Conservation (phyloP, 1,140 invertebrate genomes). For the Eciton burchellii region DNA sequence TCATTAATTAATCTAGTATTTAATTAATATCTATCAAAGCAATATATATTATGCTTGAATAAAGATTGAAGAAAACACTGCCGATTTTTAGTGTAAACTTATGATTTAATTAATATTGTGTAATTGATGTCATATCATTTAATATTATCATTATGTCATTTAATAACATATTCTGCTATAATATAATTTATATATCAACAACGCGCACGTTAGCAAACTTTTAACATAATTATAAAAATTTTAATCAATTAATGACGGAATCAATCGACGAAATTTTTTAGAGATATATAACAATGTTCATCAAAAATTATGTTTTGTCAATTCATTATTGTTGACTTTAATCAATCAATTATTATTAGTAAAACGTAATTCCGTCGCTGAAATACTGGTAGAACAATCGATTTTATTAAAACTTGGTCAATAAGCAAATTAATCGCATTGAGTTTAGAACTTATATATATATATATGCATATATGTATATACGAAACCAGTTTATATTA, state of each 20-base stretch:
- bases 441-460: background rate
- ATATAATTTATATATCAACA: background rate
- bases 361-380: background rate
- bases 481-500: slow-evolving; percentile 23
- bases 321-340: no score
- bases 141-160: no score
- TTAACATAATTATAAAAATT: background rate
- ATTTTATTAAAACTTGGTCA: background rate
- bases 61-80: background rate
- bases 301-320: background rate
- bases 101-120: no score
- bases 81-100: background rate
- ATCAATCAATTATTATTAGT: background rate
- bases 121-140: no score
- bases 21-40: background rate
- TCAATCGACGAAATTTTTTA: background rate
- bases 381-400: background rate
- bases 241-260: background rate
- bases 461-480: background rate
- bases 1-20: no score
- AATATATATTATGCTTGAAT: no score
- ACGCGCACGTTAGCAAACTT: background rate
- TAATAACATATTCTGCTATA: no score
- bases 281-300: background rate
- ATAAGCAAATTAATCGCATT: slow-evolving; percentile 3